Evolutionary conservation across 2,113 vertebrate genomes (phyloP).

Genomic region (Apistogramma diplotaenia): DNA sequence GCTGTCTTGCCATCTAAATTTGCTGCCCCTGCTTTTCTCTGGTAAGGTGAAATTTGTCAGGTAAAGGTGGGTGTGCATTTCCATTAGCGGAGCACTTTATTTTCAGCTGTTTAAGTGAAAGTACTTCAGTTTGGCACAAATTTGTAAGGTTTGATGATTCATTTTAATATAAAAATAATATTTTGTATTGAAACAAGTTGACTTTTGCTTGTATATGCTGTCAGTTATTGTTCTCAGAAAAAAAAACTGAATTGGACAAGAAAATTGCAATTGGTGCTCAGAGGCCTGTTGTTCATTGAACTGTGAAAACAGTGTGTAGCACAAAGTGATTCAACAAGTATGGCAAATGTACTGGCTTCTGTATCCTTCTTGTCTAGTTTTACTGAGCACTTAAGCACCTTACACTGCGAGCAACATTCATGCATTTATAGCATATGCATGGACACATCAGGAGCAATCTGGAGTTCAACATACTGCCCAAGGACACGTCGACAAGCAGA

Average conservation of each 20-base stretch:
- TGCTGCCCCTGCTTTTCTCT: neutral
- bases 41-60: neutral
- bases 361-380: neutral
- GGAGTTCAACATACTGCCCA: neutral
- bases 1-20: neutral
- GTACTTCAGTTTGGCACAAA: neutral
- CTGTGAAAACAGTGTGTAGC: too few species aligned
- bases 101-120: neutral
- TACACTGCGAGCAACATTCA: neutral
- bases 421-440: neutral
- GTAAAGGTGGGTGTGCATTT: neutral
- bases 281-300: too few species aligned
- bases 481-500: neutral
- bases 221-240: neutral
- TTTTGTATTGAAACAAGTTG: neutral
- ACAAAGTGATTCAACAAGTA: too few species aligned
- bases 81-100: rapidly evolving
- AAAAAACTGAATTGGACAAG: too few species aligned
- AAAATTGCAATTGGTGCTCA: too few species aligned
- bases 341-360: neutral
- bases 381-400: neutral
- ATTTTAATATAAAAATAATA: neutral
- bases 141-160: neutral
- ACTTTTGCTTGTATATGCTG: neutral
- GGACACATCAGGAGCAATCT: neutral